Percentiles rank a stretch among this genome's conserved stretches.
Evolutionary conservation across 2,797 vertebrate species (phyloP).

Genomic region (Hoplostethus atlanticus): DNA sequence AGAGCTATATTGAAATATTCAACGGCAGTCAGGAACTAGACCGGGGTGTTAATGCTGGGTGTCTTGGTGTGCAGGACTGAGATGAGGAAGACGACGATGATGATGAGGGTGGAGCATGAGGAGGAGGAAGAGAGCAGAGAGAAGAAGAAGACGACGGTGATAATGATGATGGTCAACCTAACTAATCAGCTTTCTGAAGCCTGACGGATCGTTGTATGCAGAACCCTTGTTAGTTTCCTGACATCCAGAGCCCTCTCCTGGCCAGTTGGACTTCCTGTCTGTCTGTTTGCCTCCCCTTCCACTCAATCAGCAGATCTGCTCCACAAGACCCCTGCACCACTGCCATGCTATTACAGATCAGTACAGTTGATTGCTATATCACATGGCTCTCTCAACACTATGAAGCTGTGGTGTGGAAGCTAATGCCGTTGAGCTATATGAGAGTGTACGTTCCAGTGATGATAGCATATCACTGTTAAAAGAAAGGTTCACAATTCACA

Average conservation of each 20-base stretch:
- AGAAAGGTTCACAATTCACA: background rate
- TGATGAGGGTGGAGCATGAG: background rate
- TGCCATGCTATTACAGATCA: slow-evolving; percentile 71
- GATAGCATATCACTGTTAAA: slow-evolving; percentile 16
- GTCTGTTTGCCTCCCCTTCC: slow-evolving; percentile 40
- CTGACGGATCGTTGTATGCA: slow-evolving; percentile 37
- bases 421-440: slow-evolving; percentile 35
- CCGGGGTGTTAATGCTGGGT: slow-evolving; percentile 78
- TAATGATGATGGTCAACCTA: slow-evolving; percentile 42
- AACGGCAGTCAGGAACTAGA: slow-evolving; percentile 77
- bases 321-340: slow-evolving; percentile 23
- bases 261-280: slow-evolving; percentile 68
- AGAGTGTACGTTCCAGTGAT: slow-evolving; percentile 31
- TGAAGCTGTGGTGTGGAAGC: slow-evolving; percentile 44
- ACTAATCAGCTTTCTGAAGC: slow-evolving; percentile 51
- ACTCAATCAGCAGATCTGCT: slow-evolving; percentile 55
- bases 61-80: slow-evolving; percentile 55
- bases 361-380: slow-evolving; percentile 67
- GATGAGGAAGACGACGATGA: slow-evolving; percentile 17
- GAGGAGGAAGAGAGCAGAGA: background rate
- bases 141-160: slow-evolving; percentile 20
- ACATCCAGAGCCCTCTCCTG: slow-evolving; percentile 86
- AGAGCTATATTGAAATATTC: slow-evolving; percentile 86
- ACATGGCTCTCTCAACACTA: slow-evolving; percentile 47
- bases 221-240: slow-evolving; percentile 70